Evolutionary conservation across 2,888 invertebrate species (phyloP).

Genomic region (Sipha maydis): DNA sequence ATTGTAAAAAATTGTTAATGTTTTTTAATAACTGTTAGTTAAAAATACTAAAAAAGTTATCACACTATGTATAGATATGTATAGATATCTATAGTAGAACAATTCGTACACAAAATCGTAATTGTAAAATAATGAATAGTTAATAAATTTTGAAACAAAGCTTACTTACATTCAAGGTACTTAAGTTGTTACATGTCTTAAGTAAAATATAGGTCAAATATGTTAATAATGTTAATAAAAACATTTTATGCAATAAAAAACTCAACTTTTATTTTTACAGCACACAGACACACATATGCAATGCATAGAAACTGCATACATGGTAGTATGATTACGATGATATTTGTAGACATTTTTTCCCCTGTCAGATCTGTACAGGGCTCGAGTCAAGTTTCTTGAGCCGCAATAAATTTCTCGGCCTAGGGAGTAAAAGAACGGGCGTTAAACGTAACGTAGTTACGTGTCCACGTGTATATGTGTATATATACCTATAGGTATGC

Average conservation of each 20-base stretch:
- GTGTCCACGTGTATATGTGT: not conserved
- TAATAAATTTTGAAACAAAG: not conserved
- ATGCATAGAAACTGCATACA: not conserved
- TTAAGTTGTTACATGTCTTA: no score
- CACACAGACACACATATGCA: not conserved
- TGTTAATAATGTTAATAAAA: not conserved
- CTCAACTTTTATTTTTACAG: not conserved
- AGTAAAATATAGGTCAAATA: not conserved
- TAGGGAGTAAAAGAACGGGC: slow-evolving; percentile 12
- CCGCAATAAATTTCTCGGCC: slow-evolving; percentile 35
- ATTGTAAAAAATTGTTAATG: not conserved
- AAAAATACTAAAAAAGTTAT: not conserved
- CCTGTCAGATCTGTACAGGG: not conserved
- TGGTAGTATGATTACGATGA: slow-evolving; percentile 14
- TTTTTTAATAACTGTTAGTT: not conserved
- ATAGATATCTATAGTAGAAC: not conserved
- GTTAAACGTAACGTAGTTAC: slow-evolving; percentile 8
- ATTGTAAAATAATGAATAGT: not conserved
- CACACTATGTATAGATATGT: not conserved
- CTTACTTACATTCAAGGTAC: not conserved
- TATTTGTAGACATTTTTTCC: slow-evolving; percentile 29
- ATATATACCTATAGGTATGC: no score
- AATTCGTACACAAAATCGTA: not conserved
- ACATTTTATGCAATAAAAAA: not conserved
- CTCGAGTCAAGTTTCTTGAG: slow-evolving; percentile 30